Evolutionary conservation across 2,113 vertebrate species (phyloP).

Genomic region (Puffinus mauretanicus): DNA sequence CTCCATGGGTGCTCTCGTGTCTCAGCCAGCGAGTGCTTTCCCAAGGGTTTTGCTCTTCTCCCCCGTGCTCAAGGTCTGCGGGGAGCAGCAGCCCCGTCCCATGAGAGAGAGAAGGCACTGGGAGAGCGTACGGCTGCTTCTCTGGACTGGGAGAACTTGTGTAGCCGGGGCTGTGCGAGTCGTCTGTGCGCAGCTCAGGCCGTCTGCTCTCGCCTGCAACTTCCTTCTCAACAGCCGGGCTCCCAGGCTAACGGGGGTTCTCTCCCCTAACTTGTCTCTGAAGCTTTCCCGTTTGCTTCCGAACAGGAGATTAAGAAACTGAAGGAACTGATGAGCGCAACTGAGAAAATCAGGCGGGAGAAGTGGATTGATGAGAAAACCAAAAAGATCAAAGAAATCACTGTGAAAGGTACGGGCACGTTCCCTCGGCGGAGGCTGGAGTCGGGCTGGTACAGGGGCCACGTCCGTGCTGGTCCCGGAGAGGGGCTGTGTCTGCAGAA

Average conservation of each 20-base stretch:
- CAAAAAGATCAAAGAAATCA: conserved; percentile 95
- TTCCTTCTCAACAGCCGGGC: background rate
- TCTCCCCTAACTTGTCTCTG: background rate
- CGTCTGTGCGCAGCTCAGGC: fast-evolving
- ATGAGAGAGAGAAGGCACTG: background rate
- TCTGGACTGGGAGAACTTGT: background rate
- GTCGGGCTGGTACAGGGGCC: fast-evolving
- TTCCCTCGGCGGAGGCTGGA: background rate
- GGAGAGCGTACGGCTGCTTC: background rate
- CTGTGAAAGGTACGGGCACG: conserved; percentile 82
- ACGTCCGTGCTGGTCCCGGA: fast-evolving
- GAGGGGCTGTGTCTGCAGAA: fast-evolving
- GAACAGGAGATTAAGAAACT: conserved; percentile 92
- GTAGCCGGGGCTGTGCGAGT: background rate
- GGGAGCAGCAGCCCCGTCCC: background rate
- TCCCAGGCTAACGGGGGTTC: background rate
- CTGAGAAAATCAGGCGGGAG: conserved; percentile 88
- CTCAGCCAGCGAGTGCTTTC: background rate
- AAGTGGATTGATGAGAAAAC: conserved; percentile 97
- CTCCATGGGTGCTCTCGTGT: fast-evolving
- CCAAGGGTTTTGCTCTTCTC: background rate
- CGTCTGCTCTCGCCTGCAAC: background rate
- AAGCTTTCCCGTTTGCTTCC: background rate
- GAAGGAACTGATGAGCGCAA: conserved; percentile 89
- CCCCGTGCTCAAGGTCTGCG: background rate